Base-by-base conservation (phyloP, 2,888 invertebrate species). In the Oligia strigilis region DNA sequence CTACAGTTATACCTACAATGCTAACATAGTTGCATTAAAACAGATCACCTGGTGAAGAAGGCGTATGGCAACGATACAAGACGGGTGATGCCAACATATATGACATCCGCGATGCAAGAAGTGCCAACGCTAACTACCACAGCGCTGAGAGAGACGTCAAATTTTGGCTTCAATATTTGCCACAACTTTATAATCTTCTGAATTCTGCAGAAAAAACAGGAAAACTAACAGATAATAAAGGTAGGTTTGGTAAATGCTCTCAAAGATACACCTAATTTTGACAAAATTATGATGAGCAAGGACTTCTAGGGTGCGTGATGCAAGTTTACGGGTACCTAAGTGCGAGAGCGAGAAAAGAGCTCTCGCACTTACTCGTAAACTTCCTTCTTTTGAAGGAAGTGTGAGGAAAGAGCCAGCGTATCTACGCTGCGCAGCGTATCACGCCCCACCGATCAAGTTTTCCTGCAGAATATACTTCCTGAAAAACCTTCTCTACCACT, bases 61-160 rank as follows among this genome's bases (percentile, higher is more conserved):
- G 97, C 71, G 94, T 95, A 19, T 98, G 98, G 98, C 95, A 96
- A 83, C 97, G 97, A 40, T 98, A 98, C 90, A 97, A 95, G 86
- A 91, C 94, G 23, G 95, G 95, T 9, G 97, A 97, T 85, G 95
- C 95, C 65, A 95, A 97, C 83, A 94, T 97, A 71, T 96, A 97
- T 90, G 94, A 97, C 84, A 95, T 97, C 74, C 94, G 93, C 29
- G 91, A 91, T 66, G 84, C 81, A 49, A 83, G 78, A 46, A 84
- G 78, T 58, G 62, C 58, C 19, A 77, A 78, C 43, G 80, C 66
- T 43, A 83, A 89, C 62, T 81, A 84, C 36, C 88, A 88, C 66
- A 91, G 85, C 80, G 87, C 92, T 23, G 91, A 88, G 52, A 94
- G 89, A 83, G 96, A 96, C 73, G 90, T 94, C 5, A 91, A 92